phyloP scores from a whole-genome alignment of 2,888 invertebrate genomes.

The Anoplius nigerrimus region DNA sequence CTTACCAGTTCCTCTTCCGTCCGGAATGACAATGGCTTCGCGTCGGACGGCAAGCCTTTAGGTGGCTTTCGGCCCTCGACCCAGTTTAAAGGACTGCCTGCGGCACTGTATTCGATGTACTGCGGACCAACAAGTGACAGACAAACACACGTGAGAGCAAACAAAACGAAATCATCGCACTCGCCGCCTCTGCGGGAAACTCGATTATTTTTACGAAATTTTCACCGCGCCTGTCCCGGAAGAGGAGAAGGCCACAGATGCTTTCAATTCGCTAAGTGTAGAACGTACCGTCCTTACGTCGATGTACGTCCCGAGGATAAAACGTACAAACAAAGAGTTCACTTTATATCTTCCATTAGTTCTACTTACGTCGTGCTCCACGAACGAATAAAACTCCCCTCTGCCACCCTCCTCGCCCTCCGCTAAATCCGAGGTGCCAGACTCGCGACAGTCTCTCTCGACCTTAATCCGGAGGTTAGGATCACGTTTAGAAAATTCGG shows the following conservation, averaged over 20 bases:
- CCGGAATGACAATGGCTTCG: constrained; percentile 49
- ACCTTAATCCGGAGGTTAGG: neutral
- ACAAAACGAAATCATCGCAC: neutral
- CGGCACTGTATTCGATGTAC: constrained; percentile 61
- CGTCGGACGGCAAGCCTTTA: constrained; percentile 54
- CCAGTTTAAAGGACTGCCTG: constrained; percentile 63
- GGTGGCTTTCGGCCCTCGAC: constrained; percentile 59
- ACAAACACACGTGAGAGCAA: neutral
- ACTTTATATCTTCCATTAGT: neutral
- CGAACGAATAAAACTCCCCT: constrained; percentile 55
- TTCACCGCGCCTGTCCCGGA: too few relatives aligned
- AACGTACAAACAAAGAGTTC: neutral
- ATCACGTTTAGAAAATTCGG: too few relatives aligned
- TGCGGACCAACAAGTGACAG: constrained; percentile 20
- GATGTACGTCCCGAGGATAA: neutral
- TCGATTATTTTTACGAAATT: too few relatives aligned
- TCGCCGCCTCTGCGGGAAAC: too few relatives aligned
- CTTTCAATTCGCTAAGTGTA: too few relatives aligned
- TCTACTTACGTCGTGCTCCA: constrained; percentile 56
- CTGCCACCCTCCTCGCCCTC: constrained; percentile 9
- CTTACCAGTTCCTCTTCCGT: constrained; percentile 55
- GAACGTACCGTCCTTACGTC: neutral
- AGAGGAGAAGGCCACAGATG: too few relatives aligned
- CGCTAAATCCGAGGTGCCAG: too few relatives aligned
- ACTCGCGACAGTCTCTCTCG: neutral